Base-by-base conservation (phyloP, 1,140 invertebrate species). In the Drosophila kurseongensis region DNA sequence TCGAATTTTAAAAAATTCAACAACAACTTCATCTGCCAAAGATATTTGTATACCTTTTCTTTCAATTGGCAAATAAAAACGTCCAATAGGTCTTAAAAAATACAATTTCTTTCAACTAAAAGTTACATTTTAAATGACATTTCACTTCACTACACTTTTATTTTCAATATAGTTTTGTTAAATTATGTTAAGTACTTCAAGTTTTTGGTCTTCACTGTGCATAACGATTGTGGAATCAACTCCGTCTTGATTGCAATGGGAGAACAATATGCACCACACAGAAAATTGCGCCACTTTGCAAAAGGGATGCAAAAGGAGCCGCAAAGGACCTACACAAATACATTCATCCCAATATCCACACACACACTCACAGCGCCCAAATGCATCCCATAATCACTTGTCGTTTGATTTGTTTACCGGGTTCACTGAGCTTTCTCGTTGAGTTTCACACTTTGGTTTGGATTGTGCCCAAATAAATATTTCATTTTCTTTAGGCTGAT, bases 231-330 rank as follows among this genome's bases (percentile, higher is more conserved):
- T 55, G 51, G 38, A 56, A 74, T 16, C 41, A 45, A 66, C 60
- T 56, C 16, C 45, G 48, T 42, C 67, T 76, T 76, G 73, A 76
- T 76, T 68, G 73, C 55, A 67, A 54, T 50, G 75, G 38, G 29
- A 75, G 54, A 75, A 75, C 54, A 67, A 74, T 74, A 54, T 47
- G 69, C 71, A 75, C 23, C 55, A 42, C 35, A 58, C 60, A 75
- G 48, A 55, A 75, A 75, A 75, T 75, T 54, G 60, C 60, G 47
- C 52, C 73, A 75, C 59, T 75, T 75, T 71, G 65, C 47, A 38
- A 57, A 75, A 75, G 38, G 52, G 60, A 75, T 62, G 41, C 27
- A 48, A 55, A 74, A 57, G 55, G 67, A 71, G 67, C 41, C 50
- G 66, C 65, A 69, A 57, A 68, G 63, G 63, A 40, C 45, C 45